These are phyloP conservation scores for Ylistrum balloti DNA, from an alignment of 1,140 invertebrate species.

Conservation along the genomic window DNA sequence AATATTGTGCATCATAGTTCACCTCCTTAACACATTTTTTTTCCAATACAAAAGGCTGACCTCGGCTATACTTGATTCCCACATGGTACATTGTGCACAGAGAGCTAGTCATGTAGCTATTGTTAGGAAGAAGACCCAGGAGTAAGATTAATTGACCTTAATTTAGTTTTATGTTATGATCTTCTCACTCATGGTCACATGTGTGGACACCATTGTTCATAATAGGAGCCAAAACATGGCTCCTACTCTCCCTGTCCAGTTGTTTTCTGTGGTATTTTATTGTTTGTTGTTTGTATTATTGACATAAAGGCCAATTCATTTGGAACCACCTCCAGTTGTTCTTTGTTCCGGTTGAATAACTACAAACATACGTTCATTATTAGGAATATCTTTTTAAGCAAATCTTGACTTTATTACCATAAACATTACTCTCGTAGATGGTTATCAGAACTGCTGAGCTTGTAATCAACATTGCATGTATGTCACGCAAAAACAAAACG, in stretches of 20 bases:
- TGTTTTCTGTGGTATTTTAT: neutral
- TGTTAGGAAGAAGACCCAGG: neutral
- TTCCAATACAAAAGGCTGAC: too few species aligned
- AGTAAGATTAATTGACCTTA: neutral
- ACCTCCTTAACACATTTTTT: too few species aligned
- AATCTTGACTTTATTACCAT: neutral
- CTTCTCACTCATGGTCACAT: neutral
- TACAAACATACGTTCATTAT: neutral
- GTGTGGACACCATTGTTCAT: neutral
- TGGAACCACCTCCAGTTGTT: neutral
- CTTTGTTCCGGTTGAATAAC: neutral
- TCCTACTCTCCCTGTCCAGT: neutral
- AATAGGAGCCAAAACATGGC: neutral
- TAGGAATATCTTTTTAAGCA: neutral
- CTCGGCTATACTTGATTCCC: too few species aligned
- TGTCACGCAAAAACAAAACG: neutral
- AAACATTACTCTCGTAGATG: neutral
- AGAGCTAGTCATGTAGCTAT: neutral
- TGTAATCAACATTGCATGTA: too few species aligned
- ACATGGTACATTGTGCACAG: too few species aligned
- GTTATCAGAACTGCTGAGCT: neutral
- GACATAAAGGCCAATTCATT: slow-evolving; percentile 1
- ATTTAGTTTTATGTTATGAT: neutral
- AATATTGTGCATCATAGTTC: too few species aligned
- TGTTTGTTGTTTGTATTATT: neutral